Conservation (phyloP, 1,140 invertebrate species). For the Drosophila lowei region DNA sequence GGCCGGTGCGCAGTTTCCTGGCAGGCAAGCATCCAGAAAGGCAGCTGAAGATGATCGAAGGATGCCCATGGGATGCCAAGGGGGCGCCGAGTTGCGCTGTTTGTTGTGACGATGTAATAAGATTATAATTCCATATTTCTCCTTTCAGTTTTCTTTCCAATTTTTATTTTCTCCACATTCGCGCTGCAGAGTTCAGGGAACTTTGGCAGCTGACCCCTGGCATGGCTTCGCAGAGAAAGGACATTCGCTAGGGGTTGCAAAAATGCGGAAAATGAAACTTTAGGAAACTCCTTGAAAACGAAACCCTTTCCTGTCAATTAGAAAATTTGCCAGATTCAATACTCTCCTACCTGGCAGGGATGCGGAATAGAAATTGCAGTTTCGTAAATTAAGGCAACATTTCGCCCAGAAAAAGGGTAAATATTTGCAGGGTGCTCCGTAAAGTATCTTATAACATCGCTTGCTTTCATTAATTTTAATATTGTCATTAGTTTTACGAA, state of each 20-base stretch:
- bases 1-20: constrained; percentile 63
- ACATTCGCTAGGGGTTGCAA: constrained; percentile 55
- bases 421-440: constrained; percentile 49
- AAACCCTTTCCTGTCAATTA: constrained; percentile 51
- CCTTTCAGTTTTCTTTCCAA: constrained; percentile 27
- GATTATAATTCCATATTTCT: constrained; percentile 78
- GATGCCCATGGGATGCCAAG: constrained; percentile 52
- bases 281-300: constrained; percentile 21
- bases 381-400: constrained; percentile 47
- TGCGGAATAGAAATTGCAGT: background rate
- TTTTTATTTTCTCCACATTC: constrained; percentile 34
- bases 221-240: constrained; percentile 28
- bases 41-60: constrained; percentile 76
- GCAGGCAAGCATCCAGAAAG: constrained; percentile 29
- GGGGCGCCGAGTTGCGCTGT: constrained; percentile 51
- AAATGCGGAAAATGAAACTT: constrained; percentile 34
- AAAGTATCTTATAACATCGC: constrained; percentile 64
- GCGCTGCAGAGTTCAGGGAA: constrained; percentile 54
- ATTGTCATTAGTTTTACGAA: constrained; percentile 68
- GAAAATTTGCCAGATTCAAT: constrained; percentile 20
- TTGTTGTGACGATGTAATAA: constrained; percentile 81
- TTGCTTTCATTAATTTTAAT: constrained; percentile 74
- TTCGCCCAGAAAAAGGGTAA: constrained; percentile 64
- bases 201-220: constrained; percentile 61
- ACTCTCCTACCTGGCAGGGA: constrained; percentile 22